phyloP scores from a whole-genome alignment of 2,797 vertebrate genomes.

The Manis javanica region DNA sequence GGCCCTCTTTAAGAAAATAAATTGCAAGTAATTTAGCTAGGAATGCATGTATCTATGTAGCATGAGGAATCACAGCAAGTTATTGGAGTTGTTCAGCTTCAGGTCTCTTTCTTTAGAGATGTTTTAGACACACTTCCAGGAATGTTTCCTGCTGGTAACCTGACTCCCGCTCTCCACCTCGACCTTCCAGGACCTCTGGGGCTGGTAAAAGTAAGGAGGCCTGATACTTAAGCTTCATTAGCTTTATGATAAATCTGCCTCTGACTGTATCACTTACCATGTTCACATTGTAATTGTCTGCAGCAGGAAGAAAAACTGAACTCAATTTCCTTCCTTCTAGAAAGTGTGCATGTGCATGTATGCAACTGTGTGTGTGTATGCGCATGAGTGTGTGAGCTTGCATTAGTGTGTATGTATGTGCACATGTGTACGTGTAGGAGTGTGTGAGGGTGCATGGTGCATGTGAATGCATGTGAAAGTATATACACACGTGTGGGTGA shows the following conservation, averaged over 20 bases:
- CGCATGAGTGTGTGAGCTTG: not conserved
- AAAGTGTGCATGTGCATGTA: not conserved
- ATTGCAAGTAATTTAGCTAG: not conserved
- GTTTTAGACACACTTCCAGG: not conserved
- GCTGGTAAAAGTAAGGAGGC: not conserved
- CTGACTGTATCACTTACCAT: not conserved
- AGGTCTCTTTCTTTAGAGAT: not conserved
- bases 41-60: not conserved
- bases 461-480: not conserved
- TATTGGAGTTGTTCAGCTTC: not conserved
- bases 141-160: not conserved
- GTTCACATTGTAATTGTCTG: not conserved
- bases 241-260: not conserved
- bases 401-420: no score
- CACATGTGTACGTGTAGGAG: not conserved
- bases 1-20: not conserved
- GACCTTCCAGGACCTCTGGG: not conserved
- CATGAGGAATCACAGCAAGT: not conserved
- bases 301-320: not conserved
- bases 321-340: not conserved
- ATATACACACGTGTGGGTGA: not conserved
- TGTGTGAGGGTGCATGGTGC: not conserved
- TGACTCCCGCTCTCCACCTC: not conserved
- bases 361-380: not conserved
- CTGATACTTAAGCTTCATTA: not conserved